Evolutionary conservation across 1,140 invertebrate species (phyloP), one percentile per base, ranked within the genome.

Genomic region (Megathymus violae): DNA sequence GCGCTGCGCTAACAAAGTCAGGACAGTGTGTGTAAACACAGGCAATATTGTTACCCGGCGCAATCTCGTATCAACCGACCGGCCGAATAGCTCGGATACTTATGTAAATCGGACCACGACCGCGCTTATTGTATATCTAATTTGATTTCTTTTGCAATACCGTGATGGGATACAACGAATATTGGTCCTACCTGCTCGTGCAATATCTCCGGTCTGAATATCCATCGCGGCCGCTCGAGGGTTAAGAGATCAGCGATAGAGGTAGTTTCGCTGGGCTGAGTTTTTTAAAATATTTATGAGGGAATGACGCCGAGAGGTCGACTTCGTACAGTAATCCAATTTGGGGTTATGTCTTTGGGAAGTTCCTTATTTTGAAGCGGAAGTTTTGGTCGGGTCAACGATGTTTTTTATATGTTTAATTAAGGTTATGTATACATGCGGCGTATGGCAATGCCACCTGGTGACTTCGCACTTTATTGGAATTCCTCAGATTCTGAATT

Each of bases 221-320:
- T 69, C 74, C 75, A 64, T 58, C 67, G 71, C 58, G 58, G 69
- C 76, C 67, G 71, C 73, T 74, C 67, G 68, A 67, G 83, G 84
- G 84, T 83, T 85, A 87, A 81, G 70, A 78, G 79, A 76, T 82
- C 79, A 79, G 58, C 74, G 82, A 82, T 85, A 85, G 71, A 61
- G 76, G 76, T 80, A 85, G 76, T 78, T 79, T 69, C 64, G 63
- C 60, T 27, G 72, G 69, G 67, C 64, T 67, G 60, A 61, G 66
- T 71, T 82, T 81, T 89, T 90, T 90, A 82, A 88, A 90, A 88
- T 90, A 90, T 88, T 90, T 90, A 90, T 85, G 83, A 90, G 75
- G 73, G 74, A 70, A 61, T 73, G 64, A 72, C 74, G 69, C 71
- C 70, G 75, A 76, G 67, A 82, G 76, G 72, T 73, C 76, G 69